These are phyloP conservation scores for Lampris megalopsis DNA, from an alignment of 2,113 vertebrate genomes.

Conservation along the genomic window DNA sequence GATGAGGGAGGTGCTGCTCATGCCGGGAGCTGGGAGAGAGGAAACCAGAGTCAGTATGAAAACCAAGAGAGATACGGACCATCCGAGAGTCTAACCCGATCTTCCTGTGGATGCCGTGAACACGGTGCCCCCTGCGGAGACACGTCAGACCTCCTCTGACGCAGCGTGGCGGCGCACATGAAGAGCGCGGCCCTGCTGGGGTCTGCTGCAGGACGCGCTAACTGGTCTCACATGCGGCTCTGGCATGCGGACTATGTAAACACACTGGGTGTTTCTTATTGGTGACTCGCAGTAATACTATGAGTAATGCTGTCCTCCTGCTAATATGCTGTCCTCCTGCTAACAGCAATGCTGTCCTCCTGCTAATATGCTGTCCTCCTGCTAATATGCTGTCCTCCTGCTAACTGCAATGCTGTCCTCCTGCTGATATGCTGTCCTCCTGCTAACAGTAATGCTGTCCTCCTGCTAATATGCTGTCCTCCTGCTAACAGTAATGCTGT, in stretches of 20 bases:
- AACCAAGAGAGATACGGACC: conserved; percentile 5
- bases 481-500: too few species aligned
- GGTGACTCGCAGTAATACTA: neutral
- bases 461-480: too few species aligned
- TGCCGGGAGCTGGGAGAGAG: neutral
- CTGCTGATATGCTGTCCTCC: too few species aligned
- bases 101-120: neutral
- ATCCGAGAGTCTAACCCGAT: neutral
- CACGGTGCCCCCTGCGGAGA: neutral
- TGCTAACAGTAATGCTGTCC: too few species aligned
- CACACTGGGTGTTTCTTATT: conserved; percentile 3
- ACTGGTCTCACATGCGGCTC: conserved; percentile 33
- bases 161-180: neutral
- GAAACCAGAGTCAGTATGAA: conserved; percentile 37
- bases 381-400: too few species aligned
- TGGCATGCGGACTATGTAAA: conserved; percentile 29
- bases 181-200: neutral
- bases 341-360: too few species aligned
- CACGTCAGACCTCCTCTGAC: neutral
- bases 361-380: too few species aligned
- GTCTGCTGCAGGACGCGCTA: neutral
- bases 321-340: too few species aligned
- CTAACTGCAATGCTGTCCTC: too few species aligned
- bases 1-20: conserved; percentile 49
- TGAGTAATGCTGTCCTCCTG: too few species aligned